These are phyloP conservation scores for Apocrypta bakeri DNA, from an alignment of 1,140 invertebrate species.

Conservation along the genomic window DNA sequence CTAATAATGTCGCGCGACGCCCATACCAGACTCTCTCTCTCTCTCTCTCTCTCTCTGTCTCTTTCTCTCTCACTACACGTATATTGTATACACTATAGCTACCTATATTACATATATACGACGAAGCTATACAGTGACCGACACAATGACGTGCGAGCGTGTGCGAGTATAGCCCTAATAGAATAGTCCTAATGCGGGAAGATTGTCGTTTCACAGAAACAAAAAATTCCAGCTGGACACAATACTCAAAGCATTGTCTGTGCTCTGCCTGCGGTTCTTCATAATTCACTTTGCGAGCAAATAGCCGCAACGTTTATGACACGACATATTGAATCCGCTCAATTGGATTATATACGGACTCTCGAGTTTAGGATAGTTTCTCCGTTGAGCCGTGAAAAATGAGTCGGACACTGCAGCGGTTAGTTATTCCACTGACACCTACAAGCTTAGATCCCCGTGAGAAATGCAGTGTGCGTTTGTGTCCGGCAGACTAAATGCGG, in stretches of 20 bases:
- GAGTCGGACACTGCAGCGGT: neutral
- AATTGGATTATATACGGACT: conserved; percentile 11
- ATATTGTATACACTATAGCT: no score
- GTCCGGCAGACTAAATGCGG: neutral
- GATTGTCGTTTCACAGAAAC: conserved; percentile 56
- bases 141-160: neutral
- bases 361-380: neutral
- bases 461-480: conserved; percentile 4
- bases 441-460: conserved; percentile 32
- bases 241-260: neutral
- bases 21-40: neutral
- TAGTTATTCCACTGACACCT: neutral
- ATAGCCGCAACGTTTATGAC: neutral
- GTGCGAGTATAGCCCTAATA: neutral
- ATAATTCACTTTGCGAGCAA: conserved; percentile 3
- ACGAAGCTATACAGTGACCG: conserved; percentile 12
- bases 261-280: neutral
- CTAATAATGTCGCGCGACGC: conserved; percentile 56
- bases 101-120: no score
- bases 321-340: neutral
- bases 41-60: neutral
- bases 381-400: conserved; percentile 27
- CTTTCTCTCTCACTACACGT: no score
- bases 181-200: conserved; percentile 58
- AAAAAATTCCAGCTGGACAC: conserved; percentile 7